phyloP scores from a whole-genome alignment of 1,140 invertebrate genomes.

The Adoxophyes honmai region DNA sequence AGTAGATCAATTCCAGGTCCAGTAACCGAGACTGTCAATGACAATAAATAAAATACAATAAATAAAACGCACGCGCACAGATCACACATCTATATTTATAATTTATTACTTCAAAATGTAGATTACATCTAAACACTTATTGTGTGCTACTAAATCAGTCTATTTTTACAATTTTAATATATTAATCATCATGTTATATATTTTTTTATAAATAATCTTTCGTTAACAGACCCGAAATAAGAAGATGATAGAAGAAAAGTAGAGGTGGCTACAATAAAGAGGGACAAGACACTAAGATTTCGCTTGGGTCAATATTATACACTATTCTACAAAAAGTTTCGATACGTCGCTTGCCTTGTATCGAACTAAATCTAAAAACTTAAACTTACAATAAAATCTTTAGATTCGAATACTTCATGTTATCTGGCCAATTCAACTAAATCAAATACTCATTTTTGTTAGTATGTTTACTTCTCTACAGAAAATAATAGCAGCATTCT shows the following conservation, averaged over 20 bases:
- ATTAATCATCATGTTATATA: conserved; percentile 2
- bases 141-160: conserved; percentile 14
- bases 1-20: too few relatives aligned
- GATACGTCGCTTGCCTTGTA: neutral
- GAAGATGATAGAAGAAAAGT: neutral
- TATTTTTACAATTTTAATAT: conserved; percentile 14
- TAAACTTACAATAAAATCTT: too few relatives aligned
- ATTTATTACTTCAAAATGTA: neutral
- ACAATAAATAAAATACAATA: too few relatives aligned
- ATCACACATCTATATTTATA: conserved; percentile 17
- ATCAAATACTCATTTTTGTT: too few relatives aligned
- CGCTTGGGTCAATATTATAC: neutral
- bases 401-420: too few relatives aligned
- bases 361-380: neutral
- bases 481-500: too few relatives aligned
- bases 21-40: too few relatives aligned
- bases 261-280: neutral
- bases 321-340: conserved; percentile 4
- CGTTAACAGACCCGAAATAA: conserved; percentile 2
- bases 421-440: too few relatives aligned
- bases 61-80: neutral
- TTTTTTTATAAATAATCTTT: conserved; percentile 18
- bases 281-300: neutral
- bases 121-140: conserved; percentile 9
- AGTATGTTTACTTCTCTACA: too few relatives aligned